Evolutionary conservation across 1,140 invertebrate genomes (phyloP), one percentile per base, ranked within the genome.

Genomic region (Dryas iulia): DNA sequence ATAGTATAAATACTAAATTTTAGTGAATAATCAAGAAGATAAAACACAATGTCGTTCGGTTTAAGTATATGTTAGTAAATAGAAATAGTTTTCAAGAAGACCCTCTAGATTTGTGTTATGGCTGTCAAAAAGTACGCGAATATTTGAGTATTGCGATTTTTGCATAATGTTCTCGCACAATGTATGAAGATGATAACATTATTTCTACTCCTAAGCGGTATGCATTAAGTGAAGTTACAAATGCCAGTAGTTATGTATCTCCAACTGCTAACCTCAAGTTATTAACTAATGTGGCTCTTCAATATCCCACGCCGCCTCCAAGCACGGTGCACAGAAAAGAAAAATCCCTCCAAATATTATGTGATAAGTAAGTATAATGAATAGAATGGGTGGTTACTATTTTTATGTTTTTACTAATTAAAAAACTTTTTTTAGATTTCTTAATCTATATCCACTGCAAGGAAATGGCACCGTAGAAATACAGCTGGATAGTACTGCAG

Each of bases 211-310:
- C 93, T 53, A 93, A 93, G 78, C 89, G 93, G 47, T 93, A 78
- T 74, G 87, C 91, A 35, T 86, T 94, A 52, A 89, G 89, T 47
- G 93, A 94, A 81, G 87, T 93, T 26, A 92, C 91, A 3, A 93
- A 92, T 79, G 90, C 92, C 7, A 83, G 90, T 18, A 91, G 76
- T 63, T 92, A 93, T 79, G 90, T 93, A 11, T 94, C 93, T 12
- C 93, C 93, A 23, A 94, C 88, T 47, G 93, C 93, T 58, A 94
- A 94, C 81, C 84, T 94, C 24, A 92, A 93, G 79, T 75, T 94
- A 28, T 82, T 94, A 30, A 94, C 93, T 5, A 93, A 93, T 82
- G 91, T 94, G 12, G 93, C 93, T 35, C 77, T 93, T 58, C 92
- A 93, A 66, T 92, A 92, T 69, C 90, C 88, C 69, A 92, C 90